phyloP scores from a whole-genome alignment of 2,888 invertebrate genomes.

The Rotaria macrura region DNA sequence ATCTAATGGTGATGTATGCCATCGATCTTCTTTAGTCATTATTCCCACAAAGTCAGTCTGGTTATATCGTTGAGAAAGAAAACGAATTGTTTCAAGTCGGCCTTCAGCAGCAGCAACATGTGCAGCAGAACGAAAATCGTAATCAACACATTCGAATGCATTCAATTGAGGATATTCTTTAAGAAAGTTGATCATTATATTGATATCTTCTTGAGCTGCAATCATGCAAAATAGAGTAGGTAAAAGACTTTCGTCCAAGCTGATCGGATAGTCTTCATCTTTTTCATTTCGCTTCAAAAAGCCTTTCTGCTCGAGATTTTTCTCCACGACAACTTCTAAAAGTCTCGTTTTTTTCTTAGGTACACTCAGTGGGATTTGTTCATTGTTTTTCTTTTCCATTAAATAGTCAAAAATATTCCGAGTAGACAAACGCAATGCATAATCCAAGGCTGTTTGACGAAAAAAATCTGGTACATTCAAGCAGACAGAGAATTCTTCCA shows the following conservation, averaged over 20 bases:
- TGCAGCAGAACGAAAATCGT: not conserved
- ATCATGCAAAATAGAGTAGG: not conserved
- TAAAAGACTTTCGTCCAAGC: not conserved
- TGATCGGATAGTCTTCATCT: not conserved
- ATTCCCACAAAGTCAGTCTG: not conserved
- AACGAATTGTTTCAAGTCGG: not conserved
- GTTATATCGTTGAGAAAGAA: not conserved
- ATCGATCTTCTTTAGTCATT: not conserved
- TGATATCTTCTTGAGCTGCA: not conserved
- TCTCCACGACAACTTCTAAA: too few species aligned
- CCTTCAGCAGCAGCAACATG: not conserved
- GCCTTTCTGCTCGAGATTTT: not conserved
- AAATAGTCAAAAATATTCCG: not conserved
- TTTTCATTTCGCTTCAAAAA: too few species aligned
- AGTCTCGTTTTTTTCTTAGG: too few species aligned
- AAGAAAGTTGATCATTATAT: not conserved
- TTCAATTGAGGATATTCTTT: not conserved
- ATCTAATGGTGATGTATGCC: not conserved
- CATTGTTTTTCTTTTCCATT: not conserved
- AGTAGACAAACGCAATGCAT: not conserved
- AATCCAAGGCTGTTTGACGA: not conserved
- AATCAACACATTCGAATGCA: not conserved
- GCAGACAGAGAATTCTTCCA: not conserved
- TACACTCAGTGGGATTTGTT: not conserved
- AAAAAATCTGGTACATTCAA: not conserved